Evolutionary conservation across 2,797 vertebrate genomes (phyloP).

Genomic region (Iguana delicatissima): DNA sequence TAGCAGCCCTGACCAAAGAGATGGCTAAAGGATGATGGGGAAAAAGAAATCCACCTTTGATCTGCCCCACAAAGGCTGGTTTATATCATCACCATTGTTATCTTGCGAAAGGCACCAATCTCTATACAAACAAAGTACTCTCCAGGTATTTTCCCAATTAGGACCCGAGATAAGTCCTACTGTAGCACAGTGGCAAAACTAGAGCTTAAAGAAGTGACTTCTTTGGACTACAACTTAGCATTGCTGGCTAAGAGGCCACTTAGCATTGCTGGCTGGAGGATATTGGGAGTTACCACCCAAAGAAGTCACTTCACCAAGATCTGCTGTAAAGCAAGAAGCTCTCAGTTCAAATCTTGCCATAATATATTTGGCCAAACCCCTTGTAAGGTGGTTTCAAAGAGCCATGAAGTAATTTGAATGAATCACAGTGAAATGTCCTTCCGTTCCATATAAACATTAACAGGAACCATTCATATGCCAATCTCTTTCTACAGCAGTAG

Average conservation of each 20-base stretch:
- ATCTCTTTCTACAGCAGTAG: neutral
- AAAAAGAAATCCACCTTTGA: neutral
- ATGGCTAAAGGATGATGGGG: neutral
- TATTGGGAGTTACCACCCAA: neutral
- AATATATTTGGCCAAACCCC: neutral
- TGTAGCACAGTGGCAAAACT: neutral
- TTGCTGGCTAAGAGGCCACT: too few species aligned
- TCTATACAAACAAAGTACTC: neutral
- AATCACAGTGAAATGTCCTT: neutral
- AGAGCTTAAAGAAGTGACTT: too few species aligned
- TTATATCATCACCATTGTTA: neutral
- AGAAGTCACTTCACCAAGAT: neutral
- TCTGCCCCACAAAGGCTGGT: neutral
- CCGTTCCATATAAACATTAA: neutral
- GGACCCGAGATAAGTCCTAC: too few species aligned
- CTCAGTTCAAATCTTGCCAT: neutral
- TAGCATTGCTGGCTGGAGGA: too few species aligned
- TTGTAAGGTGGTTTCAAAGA: neutral
- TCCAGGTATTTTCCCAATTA: neutral
- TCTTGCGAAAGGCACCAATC: neutral
- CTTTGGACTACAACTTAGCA: too few species aligned
- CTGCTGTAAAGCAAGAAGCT: neutral
- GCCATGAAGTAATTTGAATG: neutral
- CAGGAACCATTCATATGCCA: neutral
- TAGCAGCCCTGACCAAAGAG: neutral